Percentiles rank a stretch among this genome's conserved stretches.
phyloP scores from a whole-genome alignment of 2,113 vertebrate genomes.

The Engraulis encrasicolus region DNA sequence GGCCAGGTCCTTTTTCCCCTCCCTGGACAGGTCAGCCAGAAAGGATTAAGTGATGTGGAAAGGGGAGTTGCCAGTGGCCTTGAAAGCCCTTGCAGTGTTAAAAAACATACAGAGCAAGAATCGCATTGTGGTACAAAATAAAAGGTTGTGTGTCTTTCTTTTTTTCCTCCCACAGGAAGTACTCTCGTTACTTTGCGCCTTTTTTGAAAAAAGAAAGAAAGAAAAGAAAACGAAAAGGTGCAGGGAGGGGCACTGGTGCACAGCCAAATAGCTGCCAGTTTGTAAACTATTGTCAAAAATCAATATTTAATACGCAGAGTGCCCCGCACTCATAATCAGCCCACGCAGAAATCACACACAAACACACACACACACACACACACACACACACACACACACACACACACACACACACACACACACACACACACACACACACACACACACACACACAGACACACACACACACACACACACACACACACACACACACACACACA shows the following conservation, averaged over 20 bases:
- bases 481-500: no score
- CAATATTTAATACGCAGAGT: constrained; percentile 1
- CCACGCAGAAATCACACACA: no score
- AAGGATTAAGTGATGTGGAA: background rate
- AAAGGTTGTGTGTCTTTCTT: background rate
- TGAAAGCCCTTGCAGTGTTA: background rate
- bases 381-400: no score
- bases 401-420: no score
- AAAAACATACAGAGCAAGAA: background rate
- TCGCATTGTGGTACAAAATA: background rate
- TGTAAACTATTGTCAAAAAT: background rate
- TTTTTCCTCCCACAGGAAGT: background rate
- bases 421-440: no score
- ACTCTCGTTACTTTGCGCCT: background rate
- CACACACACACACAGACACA: no score
- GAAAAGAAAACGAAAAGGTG: no score
- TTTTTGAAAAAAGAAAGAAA: no score
- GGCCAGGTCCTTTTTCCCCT: background rate
- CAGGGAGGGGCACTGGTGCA: background rate
- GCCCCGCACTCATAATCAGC: constrained; percentile 16
- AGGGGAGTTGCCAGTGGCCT: background rate
- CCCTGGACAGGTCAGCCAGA: background rate
- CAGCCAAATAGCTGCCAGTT: background rate
- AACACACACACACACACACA: background rate
- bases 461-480: no score